Percentiles rank a stretch among this genome's conserved stretches.
Conservation (phyloP, 2,113 vertebrate genomes). For the Phyllostomus hastatus region DNA sequence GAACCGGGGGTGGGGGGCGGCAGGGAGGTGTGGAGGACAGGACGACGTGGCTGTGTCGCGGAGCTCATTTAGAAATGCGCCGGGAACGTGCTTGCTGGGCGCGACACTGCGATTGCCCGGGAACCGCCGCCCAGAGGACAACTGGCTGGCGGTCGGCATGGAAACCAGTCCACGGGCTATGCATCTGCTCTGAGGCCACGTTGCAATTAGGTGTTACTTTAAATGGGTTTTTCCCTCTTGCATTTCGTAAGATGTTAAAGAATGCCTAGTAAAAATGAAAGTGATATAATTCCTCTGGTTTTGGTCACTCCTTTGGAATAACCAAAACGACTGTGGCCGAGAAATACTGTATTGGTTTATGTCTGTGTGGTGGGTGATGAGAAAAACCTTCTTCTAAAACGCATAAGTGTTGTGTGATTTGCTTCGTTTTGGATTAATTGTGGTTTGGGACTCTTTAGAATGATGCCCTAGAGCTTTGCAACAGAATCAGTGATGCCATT, state of each 20-base stretch:
- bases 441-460: slow-evolving; percentile 80
- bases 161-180: accelerated
- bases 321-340: background rate
- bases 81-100: accelerated
- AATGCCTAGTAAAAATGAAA: background rate
- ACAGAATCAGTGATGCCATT: slow-evolving; percentile 93
- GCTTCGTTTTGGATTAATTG: background rate
- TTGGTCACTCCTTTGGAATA: background rate
- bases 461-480: slow-evolving; percentile 94
- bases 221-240: background rate
- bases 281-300: background rate
- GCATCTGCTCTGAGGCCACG: background rate
- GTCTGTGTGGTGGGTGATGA: background rate
- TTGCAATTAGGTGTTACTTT: background rate
- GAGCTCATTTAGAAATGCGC: background rate
- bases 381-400: background rate
- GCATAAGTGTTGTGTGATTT: background rate
- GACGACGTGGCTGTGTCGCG: accelerated
- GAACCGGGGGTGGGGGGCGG: no score
- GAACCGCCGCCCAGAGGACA: accelerated
- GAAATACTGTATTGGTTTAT: background rate
- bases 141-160: accelerated
- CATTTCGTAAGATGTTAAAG: background rate
- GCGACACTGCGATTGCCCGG: accelerated
- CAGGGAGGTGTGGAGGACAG: background rate